These are phyloP conservation scores for Heliconius congener DNA, from an alignment of 1,140 invertebrate species.

Conservation along the genomic window DNA sequence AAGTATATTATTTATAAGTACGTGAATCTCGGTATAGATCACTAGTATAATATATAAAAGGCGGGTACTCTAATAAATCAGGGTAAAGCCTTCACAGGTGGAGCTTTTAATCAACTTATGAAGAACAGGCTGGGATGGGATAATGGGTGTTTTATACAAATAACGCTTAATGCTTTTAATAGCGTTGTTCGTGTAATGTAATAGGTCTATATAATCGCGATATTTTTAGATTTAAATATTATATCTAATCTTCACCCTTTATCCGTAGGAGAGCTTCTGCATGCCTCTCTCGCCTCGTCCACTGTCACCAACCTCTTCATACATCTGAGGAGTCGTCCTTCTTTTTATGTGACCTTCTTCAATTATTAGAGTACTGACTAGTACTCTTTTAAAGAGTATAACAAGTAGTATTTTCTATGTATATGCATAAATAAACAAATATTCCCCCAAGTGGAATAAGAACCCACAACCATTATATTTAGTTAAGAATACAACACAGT, in stretches of 20 bases:
- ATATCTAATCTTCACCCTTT: too few relatives aligned
- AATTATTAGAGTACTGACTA: too few relatives aligned
- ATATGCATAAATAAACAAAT: not conserved
- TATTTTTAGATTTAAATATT: not conserved
- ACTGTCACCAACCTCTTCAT: too few relatives aligned
- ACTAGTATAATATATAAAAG: slow-evolving; percentile 1
- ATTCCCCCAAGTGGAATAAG: not conserved
- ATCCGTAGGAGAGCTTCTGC: not conserved
- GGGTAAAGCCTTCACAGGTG: slow-evolving; percentile 5
- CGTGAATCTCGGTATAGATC: not conserved
- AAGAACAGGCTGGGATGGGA: not conserved
- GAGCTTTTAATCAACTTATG: not conserved
- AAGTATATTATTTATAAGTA: not conserved
- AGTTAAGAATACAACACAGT: not conserved
- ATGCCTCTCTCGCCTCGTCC: too few relatives aligned
- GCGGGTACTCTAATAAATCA: not conserved
- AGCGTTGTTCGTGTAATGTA: too few relatives aligned
- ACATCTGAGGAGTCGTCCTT: too few relatives aligned
- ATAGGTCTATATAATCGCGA: not conserved
- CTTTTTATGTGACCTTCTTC: too few relatives aligned
- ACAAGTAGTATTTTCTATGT: too few relatives aligned
- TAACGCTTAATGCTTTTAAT: not conserved
- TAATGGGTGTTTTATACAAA: slow-evolving; percentile 1
- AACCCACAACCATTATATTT: not conserved
- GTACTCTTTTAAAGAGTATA: too few relatives aligned